Base-by-base conservation (phyloP, 2,797 vertebrate genomes). In the Sphenopsis melanotis region DNA sequence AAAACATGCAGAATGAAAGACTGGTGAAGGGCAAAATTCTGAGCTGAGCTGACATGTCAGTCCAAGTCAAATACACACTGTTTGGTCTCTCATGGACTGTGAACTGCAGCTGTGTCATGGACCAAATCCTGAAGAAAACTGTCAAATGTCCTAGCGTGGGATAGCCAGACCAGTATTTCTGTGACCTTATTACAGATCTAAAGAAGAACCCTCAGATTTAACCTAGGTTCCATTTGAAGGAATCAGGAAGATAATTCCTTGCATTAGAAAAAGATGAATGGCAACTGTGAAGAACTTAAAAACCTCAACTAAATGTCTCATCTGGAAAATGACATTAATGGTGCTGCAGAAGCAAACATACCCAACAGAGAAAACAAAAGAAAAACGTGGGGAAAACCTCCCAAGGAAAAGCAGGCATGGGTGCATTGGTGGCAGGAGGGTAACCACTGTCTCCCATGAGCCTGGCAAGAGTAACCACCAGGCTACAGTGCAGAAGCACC, bases 61-160 rank as follows among this genome's bases (percentile, higher is more conserved):
- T 79, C 74, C 70, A 84, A 92, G 59, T 76, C 70, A 93, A 95
- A 95, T 68, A 74, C 30, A 50, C 2, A 4, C 12, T 71, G 13
- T 74, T 80, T 85, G 80, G 42, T 57, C 39, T 78, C 63, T 52
- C 11, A 8, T 14, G 70, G 71, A 91, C 74, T 72, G 55, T 56
- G 74, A 88, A 76, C 65, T 79, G 52, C 44, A 71, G 70, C 8
- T 76, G 14, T 36, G 22, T 19, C 55, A n/a, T 23, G 32, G 68
- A 85, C n/a, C 71, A 87, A 80, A 52, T 32, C 24, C 49, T 49
- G 29, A 70, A 89, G 24, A 66, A 94, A 91, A 19, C 10, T 30
- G 24, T 36, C n/a, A 26, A 24, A 71, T 42, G n/a, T 85, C 53
- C 60, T 36, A 37, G 52, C 47, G 36, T 20, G 49, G 12, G 15